phyloP scores from a whole-genome alignment of 2,113 vertebrate species.

The Alosa alosa region DNA sequence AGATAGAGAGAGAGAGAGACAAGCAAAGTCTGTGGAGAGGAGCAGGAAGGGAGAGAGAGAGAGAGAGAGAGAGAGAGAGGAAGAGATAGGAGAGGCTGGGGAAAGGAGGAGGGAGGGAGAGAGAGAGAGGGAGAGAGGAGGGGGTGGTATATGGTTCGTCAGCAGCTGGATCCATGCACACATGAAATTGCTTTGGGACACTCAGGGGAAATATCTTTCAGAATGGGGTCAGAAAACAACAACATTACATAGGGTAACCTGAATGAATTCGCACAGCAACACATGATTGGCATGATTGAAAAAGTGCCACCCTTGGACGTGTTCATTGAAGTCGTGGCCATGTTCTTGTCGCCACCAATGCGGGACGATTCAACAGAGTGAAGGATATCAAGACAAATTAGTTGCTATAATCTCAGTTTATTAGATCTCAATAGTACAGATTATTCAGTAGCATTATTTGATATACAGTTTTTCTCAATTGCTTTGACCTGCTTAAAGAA shows the following conservation, averaged over 20 bases:
- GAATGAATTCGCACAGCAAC: slow-evolving; percentile 23
- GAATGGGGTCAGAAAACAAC: slow-evolving; percentile 58
- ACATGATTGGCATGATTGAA: slow-evolving; percentile 32
- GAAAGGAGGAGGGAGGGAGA: too few relatives aligned
- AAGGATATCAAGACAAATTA: neutral
- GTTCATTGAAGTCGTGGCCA: neutral
- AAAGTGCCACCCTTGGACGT: slow-evolving; percentile 21
- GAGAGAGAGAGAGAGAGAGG: neutral
- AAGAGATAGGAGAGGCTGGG: too few relatives aligned
- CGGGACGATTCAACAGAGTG: neutral
- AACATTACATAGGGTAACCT: slow-evolving; percentile 47
- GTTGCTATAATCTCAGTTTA: neutral
- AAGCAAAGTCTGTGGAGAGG: too few relatives aligned
- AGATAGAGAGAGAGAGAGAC: neutral
- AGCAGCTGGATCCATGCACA: slow-evolving; percentile 23
- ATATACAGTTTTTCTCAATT: neutral
- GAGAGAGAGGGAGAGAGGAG: too few relatives aligned
- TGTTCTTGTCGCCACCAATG: slow-evolving; percentile 18
- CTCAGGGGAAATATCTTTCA: slow-evolving; percentile 73
- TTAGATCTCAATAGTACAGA: neutral
- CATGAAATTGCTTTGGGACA: slow-evolving; percentile 68
- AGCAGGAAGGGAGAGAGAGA: neutral
- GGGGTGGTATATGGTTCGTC: slow-evolving; percentile 22
- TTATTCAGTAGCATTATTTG: neutral
- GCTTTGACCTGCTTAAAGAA: too few relatives aligned